Base-by-base conservation (phyloP, 1,140 invertebrate genomes). In the Drosophila chauvacae region DNA sequence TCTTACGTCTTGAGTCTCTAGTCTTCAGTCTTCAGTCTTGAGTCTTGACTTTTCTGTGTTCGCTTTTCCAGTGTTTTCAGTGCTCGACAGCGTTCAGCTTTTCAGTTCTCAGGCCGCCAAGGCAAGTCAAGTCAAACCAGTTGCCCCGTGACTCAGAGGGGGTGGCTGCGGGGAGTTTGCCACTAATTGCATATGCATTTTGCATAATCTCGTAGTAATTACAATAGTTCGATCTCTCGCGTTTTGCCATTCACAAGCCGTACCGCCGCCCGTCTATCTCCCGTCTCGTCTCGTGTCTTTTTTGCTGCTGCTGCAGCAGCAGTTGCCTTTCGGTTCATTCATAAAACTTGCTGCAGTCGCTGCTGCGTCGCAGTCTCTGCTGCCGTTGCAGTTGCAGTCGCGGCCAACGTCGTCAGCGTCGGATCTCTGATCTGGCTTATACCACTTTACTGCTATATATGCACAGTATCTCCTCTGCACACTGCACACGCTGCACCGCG, bases 151-250 rank as follows among this genome's bases (percentile, higher is more conserved):
- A 88, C 77, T 88, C 80, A 87, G 48, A 50, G 63, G 68, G 60
- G 30, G 53, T 26, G 45, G 41, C 53, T 20, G 13, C 58, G 64
- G 48, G 41, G 10, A 66, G 65, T 58, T 58, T 77, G 66, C 80
- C 80, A 90, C 85, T 88, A 88, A 88, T 88, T 88, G 85, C 85
- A 88, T 79, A 90, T 88, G 81, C 85, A 85, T 90, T 90, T 90
- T 88, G 85, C 85, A 88, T 88, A 90, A 90, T 88, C 81, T 84
- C 77, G 76, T 85, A 84, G 80, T 90, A 88, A 90, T 90, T 90
- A 90, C 86, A 90, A 90, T 90, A 90, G 73, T 90, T 90, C 85
- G 85, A 90, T 81, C 71, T 84, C 69, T 84, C 61, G 41, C 71
- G 23, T 61, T 66, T 55, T 53, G 85, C 85, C 81, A 84, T 90